Evolutionary conservation across 2,797 vertebrate species (phyloP), one percentile per base, ranked within the genome.

Genomic region (Synaphobranchus kaupii): DNA sequence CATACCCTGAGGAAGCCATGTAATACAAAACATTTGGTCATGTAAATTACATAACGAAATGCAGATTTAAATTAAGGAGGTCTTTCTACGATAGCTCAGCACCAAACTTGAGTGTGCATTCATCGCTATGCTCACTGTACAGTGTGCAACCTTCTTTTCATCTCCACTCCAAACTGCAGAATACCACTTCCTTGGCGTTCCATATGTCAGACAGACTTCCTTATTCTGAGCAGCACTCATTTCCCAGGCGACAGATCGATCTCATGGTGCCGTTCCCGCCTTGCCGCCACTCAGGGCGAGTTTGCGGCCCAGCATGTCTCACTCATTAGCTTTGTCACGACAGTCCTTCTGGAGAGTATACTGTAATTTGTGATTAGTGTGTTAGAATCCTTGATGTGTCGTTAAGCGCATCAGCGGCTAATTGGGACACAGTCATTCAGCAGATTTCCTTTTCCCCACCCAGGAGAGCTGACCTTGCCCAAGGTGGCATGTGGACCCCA

Each of bases 361-460:
- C 68, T 84, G 68, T 89, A 89, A 90, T 89, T 88, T 81, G 60
- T 31, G 78, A 89, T 90, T 89, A 89, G 73, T 12, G 47, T 60
- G 71, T 54, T n/a, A 85, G 88, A 88, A 90, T 81, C 54, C 63
- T 47, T 87, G 87, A 89, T 84, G 85, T 47, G 48, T 81, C 76
- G 76, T 87, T 89, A 89, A 86, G 66, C n/a, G 28, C 84, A 20
- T 13, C 28, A 83, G 81, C 10, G 87, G 78, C 76, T 88, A 88
- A 90, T 89, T 85, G 88, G 85, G 68, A 82, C 6, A 80, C 71
- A 82, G 84, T 90, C 88, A 87, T 85, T 88, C 83, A 44, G 88
- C 56, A 34, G 82, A 86, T 86, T 88, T 88, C 47, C 12, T 44
- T 20, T 76, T 39, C 22, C 28, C 50, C 28, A 4, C 13, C 31